Percentiles rank a stretch among this genome's conserved stretches.
Conservation (phyloP, 2,797 vertebrate genomes). For the Diplodus puntazzo region DNA sequence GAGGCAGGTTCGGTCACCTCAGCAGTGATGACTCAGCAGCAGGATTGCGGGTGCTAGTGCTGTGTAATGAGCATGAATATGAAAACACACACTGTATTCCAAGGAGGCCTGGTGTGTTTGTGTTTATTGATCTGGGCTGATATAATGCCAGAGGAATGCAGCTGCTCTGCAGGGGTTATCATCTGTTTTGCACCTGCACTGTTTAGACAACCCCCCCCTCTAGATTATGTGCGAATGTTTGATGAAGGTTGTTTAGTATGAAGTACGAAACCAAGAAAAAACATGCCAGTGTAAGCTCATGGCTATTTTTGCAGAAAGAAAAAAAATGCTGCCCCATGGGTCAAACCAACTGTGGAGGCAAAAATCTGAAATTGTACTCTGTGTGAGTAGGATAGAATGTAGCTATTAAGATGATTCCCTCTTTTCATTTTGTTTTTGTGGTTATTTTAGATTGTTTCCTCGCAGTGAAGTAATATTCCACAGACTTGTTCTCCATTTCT, state of each 20-base stretch:
- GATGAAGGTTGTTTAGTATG: conserved; percentile 27
- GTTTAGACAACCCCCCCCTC: conserved; percentile 18
- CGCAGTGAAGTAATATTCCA: conserved; percentile 32
- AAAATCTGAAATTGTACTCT: conserved; percentile 22
- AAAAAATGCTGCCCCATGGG: conserved; percentile 18
- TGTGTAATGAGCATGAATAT: conserved; percentile 1
- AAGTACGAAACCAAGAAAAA: conserved; percentile 25
- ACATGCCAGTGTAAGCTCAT: conserved; percentile 14
- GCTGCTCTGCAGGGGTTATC: conserved; percentile 39
- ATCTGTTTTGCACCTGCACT: conserved; percentile 59
- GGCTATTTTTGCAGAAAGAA: conserved; percentile 37
- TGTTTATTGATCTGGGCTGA: conserved; percentile 62
- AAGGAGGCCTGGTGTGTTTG: conserved; percentile 29
- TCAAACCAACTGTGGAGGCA: conserved; percentile 33
- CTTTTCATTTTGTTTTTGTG: conserved; percentile 36
- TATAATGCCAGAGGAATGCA: conserved; percentile 45
- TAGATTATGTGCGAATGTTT: conserved; percentile 40
- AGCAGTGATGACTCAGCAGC: conserved; percentile 52
- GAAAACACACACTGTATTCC: conserved; percentile 22
- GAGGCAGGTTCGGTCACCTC: conserved; percentile 39
- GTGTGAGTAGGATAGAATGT: neutral
- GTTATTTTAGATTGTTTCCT: conserved; percentile 51
- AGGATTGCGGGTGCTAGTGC: neutral
- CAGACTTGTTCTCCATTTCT: conserved; percentile 32
- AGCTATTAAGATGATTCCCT: conserved; percentile 27